These are phyloP conservation scores for Diplosoma virens DNA, from an alignment of 23 tunicate species.

Conservation along the genomic window DNA sequence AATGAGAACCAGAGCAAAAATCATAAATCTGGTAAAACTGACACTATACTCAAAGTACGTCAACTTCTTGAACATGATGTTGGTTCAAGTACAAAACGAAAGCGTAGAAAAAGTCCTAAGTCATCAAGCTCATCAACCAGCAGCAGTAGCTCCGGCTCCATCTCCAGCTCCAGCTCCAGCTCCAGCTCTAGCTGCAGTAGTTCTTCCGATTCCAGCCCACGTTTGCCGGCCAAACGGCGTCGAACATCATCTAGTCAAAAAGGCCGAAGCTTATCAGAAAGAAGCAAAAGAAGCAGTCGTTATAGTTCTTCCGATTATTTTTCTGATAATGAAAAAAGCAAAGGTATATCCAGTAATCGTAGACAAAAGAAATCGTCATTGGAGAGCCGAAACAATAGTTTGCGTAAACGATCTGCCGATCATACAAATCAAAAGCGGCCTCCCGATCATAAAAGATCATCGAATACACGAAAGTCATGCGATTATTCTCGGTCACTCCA, in stretches of 20 bases:
- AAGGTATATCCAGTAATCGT: not conserved
- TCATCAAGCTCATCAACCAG: constrained; percentile 11
- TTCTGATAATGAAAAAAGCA: not conserved
- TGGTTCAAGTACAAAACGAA: not conserved
- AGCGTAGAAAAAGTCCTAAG: not conserved
- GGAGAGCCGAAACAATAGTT: too few relatives aligned
- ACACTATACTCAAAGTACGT: constrained; percentile 54
- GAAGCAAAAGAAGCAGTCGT: not conserved
- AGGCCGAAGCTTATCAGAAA: not conserved
- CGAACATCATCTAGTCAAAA: not conserved
- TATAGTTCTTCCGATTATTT: too few relatives aligned
- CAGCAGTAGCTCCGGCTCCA: constrained; percentile 22
- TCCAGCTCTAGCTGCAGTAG: constrained; percentile 1
- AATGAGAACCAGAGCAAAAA: not conserved
- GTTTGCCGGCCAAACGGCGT: not conserved
- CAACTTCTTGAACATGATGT: constrained; percentile 47
- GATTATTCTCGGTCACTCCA: too few relatives aligned
- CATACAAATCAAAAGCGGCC: too few relatives aligned
- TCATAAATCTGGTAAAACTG: constrained; percentile 32
- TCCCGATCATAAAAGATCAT: too few relatives aligned
- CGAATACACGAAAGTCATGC: too few relatives aligned
- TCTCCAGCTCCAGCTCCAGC: constrained; percentile 1
- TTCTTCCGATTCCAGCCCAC: not conserved
- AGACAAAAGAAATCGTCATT: not conserved
- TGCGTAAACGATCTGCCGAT: too few relatives aligned